phyloP scores from a whole-genome alignment of 2,797 vertebrate species.

The Momotus momota region DNA sequence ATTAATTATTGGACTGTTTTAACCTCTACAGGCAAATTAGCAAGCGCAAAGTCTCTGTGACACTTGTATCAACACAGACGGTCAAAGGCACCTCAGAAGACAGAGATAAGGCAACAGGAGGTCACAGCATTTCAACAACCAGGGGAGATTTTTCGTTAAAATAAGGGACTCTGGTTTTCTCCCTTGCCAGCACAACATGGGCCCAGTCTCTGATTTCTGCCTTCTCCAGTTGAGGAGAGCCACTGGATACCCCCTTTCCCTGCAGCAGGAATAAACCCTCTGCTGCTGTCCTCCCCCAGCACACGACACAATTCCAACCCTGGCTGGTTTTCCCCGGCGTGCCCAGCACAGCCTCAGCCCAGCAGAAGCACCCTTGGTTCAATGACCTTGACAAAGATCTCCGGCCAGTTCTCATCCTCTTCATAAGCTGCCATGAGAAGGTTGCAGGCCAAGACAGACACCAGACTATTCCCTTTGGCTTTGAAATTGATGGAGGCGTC shows the following conservation, averaged over 20 bases:
- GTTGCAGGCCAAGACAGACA: constrained; percentile 95
- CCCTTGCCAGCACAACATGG: background rate
- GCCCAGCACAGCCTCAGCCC: background rate
- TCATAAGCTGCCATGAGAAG: constrained; percentile 98
- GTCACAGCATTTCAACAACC: background rate
- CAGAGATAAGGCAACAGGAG: background rate
- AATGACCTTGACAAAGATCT: constrained; percentile 95
- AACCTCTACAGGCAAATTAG: background rate
- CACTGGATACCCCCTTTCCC: background rate
- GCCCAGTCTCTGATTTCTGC: background rate
- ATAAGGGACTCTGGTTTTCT: background rate
- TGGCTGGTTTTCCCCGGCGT: background rate
- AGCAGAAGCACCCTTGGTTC: constrained; percentile 13
- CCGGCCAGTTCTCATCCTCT: constrained; percentile 99
- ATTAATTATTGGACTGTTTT: background rate
- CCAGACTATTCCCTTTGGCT: constrained; percentile 96
- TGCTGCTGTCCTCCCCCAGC: background rate
- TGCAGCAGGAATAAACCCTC: background rate
- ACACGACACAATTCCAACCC: background rate
- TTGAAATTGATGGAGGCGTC: constrained; percentile 98
- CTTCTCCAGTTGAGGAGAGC: background rate
- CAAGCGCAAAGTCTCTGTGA: background rate
- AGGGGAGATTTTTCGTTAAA: background rate
- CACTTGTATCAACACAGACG: background rate
- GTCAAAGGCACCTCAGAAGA: background rate